These are phyloP conservation scores for Trematomus loennbergii DNA, from an alignment of 2,113 vertebrate genomes.

Conservation along the genomic window DNA sequence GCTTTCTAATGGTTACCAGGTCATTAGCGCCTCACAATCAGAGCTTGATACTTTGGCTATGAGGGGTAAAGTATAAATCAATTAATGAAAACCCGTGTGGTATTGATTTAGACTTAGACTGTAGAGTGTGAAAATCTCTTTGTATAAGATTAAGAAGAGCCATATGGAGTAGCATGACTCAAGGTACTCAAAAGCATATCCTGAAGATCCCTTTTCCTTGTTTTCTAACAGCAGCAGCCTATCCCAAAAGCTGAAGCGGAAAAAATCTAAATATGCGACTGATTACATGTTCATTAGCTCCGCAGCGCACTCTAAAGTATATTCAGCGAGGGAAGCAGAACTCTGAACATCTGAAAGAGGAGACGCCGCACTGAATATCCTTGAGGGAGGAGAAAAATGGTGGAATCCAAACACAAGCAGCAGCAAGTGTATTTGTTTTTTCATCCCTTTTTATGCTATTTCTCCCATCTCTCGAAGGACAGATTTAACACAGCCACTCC, in stretches of 20 bases:
- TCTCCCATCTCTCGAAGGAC: constrained; percentile 51
- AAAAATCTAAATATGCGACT: constrained; percentile 46
- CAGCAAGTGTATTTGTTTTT: constrained; percentile 53
- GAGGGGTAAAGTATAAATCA: constrained; percentile 56
- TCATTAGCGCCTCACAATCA: constrained; percentile 68
- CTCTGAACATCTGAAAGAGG: constrained; percentile 50
- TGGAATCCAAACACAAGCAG: constrained; percentile 38
- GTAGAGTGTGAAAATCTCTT: constrained; percentile 38
- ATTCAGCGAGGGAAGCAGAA: constrained; percentile 41
- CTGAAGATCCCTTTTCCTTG: constrained; percentile 45
- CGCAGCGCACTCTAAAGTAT: constrained; percentile 47
- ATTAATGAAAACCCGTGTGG: constrained; percentile 55
- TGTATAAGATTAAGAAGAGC: constrained; percentile 31
- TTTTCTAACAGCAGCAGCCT: constrained; percentile 17
- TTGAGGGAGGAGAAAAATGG: constrained; percentile 39
- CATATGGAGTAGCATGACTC: constrained; percentile 28
- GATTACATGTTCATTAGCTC: constrained; percentile 65
- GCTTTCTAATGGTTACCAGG: constrained; percentile 60
- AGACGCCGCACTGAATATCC: constrained; percentile 59
- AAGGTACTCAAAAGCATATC: constrained; percentile 34
- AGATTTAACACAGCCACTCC: constrained; percentile 59
- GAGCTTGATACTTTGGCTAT: constrained; percentile 42
- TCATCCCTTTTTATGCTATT: constrained; percentile 9
- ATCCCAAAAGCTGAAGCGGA: constrained; percentile 22
- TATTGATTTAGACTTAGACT: constrained; percentile 59